Base-by-base conservation (phyloP, 2,888 invertebrate genomes). In the Allygus modestus region DNA sequence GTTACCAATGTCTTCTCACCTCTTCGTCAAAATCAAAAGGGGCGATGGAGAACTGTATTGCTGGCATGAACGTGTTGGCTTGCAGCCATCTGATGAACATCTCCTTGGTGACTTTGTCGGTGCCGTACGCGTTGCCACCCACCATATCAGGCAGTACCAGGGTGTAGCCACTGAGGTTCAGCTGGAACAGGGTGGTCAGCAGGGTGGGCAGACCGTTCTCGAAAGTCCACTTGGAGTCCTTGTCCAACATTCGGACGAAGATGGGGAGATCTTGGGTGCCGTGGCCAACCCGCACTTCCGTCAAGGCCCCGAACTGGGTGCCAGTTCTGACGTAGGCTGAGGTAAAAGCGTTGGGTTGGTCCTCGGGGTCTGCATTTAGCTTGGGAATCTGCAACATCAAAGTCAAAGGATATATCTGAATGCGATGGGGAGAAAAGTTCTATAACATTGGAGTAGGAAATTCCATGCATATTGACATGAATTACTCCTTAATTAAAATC, bases 131-230 rank as follows among this genome's bases (percentile, higher is more conserved):
- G 87, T 94, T 95, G 0, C 95, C 95, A 0, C 94, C 95, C 73
- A 95, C 94, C 95, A 96, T 96, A 89, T 97, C 97, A 0, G 97
- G 96, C 17, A 97, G 90, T 5, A 96, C 94, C 88, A 94, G 92
- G 0, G 95, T 93, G 90, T 95, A 95, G 0, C 95, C 95, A 84
- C 93, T 91, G 73, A 94, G 90, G 88, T 91, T 93, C 91, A 93
- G 85, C 81, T 94, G 94, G 17, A 96, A 89, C 0, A 95, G 92
- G 0, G 95, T 94, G 0, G 96, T 95, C 73, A 97, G 92, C 46
- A 97, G 89, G 0, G 95, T 94, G 1, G 93, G 90, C 0, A 97
- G 91, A 0, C 97, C 96, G 89, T 95, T 95, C 88, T 93, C 92
- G 86, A 92, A 91, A 0, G 93, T 93, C 95, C 95, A 95, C 65